Conservation (phyloP, 2,888 invertebrate genomes). For the Hirtodrosophila trivittata region DNA sequence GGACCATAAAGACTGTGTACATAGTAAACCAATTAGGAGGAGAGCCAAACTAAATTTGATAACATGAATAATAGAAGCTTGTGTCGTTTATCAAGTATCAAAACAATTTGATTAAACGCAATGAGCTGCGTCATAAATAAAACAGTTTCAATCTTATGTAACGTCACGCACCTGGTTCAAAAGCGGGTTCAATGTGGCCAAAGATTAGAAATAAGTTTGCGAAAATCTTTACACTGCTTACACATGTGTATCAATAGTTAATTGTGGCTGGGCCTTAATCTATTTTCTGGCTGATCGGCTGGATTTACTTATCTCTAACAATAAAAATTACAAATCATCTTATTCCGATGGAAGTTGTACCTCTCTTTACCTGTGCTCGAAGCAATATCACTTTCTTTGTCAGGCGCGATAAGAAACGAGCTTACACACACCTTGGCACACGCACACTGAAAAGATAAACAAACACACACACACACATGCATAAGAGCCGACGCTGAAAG, state of each 20-base stretch:
- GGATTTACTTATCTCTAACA: no score
- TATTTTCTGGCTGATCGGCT: no score
- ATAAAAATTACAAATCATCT: no score
- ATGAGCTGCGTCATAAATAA: slow-evolving; percentile 1
- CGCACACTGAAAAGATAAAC: slow-evolving; percentile 20
- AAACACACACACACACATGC: slow-evolving; percentile 24
- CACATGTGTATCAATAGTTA: no score
- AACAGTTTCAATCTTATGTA: slow-evolving; percentile 41
- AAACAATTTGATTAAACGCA: slow-evolving; percentile 59
- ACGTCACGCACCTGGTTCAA: slow-evolving; percentile 42
- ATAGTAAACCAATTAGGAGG: slow-evolving; percentile 8
- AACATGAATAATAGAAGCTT: slow-evolving; percentile 34
- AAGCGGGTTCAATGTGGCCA: background rate
- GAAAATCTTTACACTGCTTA: background rate
- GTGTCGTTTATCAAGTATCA: slow-evolving; percentile 44
- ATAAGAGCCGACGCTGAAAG: slow-evolving; percentile 18
- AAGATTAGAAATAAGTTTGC: background rate
- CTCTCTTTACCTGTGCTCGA: no score
- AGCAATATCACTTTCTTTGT: slow-evolving; percentile 60
- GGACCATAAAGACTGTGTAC: slow-evolving; percentile 27
- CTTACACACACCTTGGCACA: slow-evolving; percentile 5
- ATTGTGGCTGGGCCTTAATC: no score
- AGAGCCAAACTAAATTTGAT: slow-evolving; percentile 25
- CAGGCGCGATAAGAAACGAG: slow-evolving; percentile 48
- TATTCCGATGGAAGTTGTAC: no score